Percentiles rank a stretch among this genome's conserved stretches.
Conservation (phyloP, 2,113 vertebrate species). For the Perca schrenkii region DNA sequence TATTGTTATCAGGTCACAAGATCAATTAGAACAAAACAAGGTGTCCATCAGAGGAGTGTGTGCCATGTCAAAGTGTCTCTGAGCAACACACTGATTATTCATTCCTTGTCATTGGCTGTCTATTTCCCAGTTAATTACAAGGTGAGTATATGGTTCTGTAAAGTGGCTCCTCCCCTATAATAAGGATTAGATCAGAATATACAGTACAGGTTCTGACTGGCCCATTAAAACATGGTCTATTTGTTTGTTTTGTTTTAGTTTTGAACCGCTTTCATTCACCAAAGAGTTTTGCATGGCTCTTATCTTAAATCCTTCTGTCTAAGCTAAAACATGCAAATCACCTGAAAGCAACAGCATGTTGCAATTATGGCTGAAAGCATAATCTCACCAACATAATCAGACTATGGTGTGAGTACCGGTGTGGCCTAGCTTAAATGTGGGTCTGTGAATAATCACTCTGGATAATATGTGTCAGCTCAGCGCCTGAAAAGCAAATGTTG, state of each 20-base stretch:
- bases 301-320: background rate
- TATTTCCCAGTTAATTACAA: background rate
- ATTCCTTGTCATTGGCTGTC: background rate
- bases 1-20: conserved; percentile 13
- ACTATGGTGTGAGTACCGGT: background rate
- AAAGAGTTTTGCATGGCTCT: background rate
- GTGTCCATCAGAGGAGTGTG: background rate
- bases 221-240: background rate
- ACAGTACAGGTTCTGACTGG: background rate
- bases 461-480: conserved; percentile 12
- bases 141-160: background rate
- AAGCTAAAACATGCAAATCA: background rate
- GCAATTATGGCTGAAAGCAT: conserved; percentile 6
- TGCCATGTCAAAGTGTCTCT: conserved; percentile 2
- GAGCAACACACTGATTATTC: background rate
- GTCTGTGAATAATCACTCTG: conserved; percentile 34
- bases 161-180: background rate
- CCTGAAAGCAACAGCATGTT: background rate
- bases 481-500: conserved; percentile 16
- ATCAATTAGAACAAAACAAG: conserved; percentile 6
- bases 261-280: background rate
- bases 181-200: background rate
- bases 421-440: background rate
- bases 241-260: background rate
- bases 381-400: conserved; percentile 27